Evolutionary conservation across 2,797 vertebrate genomes (phyloP).

Genomic region (Liasis olivaceus): DNA sequence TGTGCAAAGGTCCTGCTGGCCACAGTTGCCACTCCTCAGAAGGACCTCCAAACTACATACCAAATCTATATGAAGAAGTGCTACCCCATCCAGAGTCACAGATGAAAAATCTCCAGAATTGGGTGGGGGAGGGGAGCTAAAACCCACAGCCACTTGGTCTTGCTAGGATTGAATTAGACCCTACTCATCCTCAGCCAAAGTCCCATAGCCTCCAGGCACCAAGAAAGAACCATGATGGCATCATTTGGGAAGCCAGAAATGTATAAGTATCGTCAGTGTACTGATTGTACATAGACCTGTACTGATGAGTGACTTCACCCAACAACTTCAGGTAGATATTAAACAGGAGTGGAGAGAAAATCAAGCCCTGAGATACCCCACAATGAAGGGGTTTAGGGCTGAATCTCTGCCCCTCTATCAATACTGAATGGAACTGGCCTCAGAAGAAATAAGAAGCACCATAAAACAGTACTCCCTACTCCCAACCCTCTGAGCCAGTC

Average conservation of each 20-base stretch:
- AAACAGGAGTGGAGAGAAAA: background rate
- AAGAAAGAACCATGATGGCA: background rate
- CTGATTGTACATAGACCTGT: background rate
- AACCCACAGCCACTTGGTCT: background rate
- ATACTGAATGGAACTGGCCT: background rate
- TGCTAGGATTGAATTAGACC: background rate
- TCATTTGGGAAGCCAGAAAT: background rate
- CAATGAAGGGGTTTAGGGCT: background rate
- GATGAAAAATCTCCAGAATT: background rate
- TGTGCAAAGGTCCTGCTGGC: background rate
- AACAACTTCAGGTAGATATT: background rate
- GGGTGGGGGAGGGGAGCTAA: background rate
- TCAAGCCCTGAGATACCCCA: background rate
- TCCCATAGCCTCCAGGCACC: background rate
- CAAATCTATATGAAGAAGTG: background rate
- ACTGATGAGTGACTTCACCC: background rate
- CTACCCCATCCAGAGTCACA: background rate
- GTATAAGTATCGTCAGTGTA: background rate
- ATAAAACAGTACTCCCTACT: background rate
- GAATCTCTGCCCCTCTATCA: background rate
- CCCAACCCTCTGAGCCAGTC: background rate
- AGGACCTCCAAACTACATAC: background rate
- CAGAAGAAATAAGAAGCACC: background rate
- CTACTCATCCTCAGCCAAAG: background rate
- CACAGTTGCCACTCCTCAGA: background rate